Percentiles rank a stretch among this genome's conserved stretches.
These are phyloP conservation scores for Probaryconus sp. DNA, from an alignment of 1,140 invertebrate species.

Conservation along the genomic window DNA sequence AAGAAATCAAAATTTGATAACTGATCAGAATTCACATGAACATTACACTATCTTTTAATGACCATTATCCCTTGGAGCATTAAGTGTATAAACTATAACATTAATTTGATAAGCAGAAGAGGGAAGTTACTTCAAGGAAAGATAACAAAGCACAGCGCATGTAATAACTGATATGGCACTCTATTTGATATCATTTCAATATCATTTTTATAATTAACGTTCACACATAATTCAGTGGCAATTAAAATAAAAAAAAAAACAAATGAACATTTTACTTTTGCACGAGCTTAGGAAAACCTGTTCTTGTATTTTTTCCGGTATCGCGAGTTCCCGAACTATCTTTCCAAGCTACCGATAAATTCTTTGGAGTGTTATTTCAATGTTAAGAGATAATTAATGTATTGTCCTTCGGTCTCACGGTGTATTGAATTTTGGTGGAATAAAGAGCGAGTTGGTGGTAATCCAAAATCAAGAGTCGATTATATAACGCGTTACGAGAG, in stretches of 20 bases:
- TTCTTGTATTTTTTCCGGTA: constrained; percentile 5
- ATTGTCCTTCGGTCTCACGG: constrained; percentile 25
- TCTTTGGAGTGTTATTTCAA: constrained; percentile 25
- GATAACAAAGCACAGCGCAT: too few species aligned
- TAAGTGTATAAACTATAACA: too few species aligned
- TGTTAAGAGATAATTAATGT: constrained; percentile 27
- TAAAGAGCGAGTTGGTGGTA: constrained; percentile 6
- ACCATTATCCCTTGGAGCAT: too few species aligned
- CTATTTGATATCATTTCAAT: too few species aligned
- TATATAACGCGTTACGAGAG: constrained; percentile 21
- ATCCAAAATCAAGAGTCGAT: constrained; percentile 20
- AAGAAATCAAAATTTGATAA: too few species aligned
- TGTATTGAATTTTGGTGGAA: constrained; percentile 5
- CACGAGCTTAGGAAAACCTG: constrained; percentile 22
- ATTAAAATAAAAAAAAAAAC: constrained; percentile 39
- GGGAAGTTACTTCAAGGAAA: too few species aligned
- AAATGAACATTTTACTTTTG: constrained; percentile 6
- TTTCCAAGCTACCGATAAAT: background rate
- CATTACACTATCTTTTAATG: too few species aligned
- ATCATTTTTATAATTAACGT: too few species aligned
- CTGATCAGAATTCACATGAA: too few species aligned
- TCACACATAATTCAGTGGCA: constrained; percentile 37
- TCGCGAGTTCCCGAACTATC: background rate
- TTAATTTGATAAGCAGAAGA: too few species aligned
- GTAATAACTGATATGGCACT: too few species aligned